Evolutionary conservation across 2,797 vertebrate species (phyloP).

Genomic region (Darevskia mixta): DNA sequence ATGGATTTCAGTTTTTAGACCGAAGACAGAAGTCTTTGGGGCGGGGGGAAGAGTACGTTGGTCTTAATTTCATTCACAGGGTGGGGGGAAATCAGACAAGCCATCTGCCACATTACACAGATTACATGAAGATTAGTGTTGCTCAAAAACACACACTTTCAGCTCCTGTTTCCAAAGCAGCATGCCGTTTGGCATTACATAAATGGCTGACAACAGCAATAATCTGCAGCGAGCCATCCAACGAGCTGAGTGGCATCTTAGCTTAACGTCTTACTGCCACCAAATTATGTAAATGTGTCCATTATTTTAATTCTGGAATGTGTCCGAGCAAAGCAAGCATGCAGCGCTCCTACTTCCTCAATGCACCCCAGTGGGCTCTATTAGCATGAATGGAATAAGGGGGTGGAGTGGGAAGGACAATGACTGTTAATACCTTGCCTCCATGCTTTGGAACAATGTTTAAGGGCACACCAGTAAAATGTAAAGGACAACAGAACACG

Average conservation of each 20-base stretch:
- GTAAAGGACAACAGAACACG: no score
- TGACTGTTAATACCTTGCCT: neutral
- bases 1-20: neutral
- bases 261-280: neutral
- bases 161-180: neutral
- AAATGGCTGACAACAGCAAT: neutral
- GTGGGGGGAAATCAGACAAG: neutral
- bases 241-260: neutral
- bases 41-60: neutral
- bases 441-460: neutral
- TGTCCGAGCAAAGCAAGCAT: neutral
- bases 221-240: neutral
- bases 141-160: constrained; percentile 8
- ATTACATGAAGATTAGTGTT: constrained; percentile 23
- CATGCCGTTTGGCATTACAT: neutral
- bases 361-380: no score
- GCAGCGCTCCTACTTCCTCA: neutral
- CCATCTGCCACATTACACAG: constrained; percentile 8
- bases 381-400: neutral
- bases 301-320: constrained; percentile 7
- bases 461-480: neutral
- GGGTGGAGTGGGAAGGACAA: neutral
- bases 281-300: neutral
- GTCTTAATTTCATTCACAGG: constrained; percentile 12
- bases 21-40: neutral